Percentiles rank a stretch among this genome's conserved stretches.
Evolutionary conservation across 2,797 vertebrate species (phyloP).

Genomic region (Melanotaenia trifasciata): DNA sequence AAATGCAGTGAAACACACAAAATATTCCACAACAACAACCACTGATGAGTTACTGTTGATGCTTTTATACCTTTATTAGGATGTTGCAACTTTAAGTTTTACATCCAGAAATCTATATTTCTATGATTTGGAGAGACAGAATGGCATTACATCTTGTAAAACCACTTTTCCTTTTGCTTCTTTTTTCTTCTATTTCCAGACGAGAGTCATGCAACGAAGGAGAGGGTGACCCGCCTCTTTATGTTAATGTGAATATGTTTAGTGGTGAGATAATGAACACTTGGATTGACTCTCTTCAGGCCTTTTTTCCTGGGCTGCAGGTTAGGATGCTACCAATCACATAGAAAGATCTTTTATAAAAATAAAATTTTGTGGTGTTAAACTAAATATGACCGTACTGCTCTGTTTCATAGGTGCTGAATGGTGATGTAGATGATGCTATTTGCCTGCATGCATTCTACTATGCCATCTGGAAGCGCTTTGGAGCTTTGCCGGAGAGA

Average conservation of each 20-base stretch:
- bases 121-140: background rate
- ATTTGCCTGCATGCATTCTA: constrained; percentile 99
- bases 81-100: background rate
- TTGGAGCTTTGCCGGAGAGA: constrained; percentile 94
- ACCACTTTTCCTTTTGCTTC: background rate
- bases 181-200: constrained; percentile 67
- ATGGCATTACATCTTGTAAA: background rate
- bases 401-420: constrained; percentile 87
- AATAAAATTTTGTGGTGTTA: background rate
- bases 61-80: background rate
- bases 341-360: background rate
- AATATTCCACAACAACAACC: too few species aligned
- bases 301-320: constrained; percentile 98
- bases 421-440: constrained; percentile 97
- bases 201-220: constrained; percentile 96
- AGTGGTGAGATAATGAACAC: constrained; percentile 98
- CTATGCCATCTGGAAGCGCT: constrained; percentile 99
- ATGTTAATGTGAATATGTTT: constrained; percentile 99
- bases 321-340: constrained; percentile 68
- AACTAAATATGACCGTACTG: background rate
- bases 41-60: background rate
- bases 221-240: constrained; percentile 95
- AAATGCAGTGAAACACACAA: background rate
- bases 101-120: background rate
- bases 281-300: constrained; percentile 98